phyloP scores from a whole-genome alignment of 2,113 vertebrate species.

The Chaenocephalus aceratus region DNA sequence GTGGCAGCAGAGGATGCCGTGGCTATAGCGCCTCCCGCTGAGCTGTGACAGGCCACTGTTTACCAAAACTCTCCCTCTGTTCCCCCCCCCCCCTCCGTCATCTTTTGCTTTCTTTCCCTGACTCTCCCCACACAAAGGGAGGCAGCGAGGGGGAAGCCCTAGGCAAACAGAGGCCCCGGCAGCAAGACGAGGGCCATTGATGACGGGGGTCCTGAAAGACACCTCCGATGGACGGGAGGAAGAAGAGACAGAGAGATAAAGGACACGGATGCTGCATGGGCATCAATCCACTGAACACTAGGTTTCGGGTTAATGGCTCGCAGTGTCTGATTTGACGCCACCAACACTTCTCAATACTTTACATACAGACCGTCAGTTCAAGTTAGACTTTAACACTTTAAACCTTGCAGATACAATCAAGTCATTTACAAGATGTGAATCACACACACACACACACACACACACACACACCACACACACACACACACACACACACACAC shows the following conservation, averaged over 20 bases:
- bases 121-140: constrained; percentile 72
- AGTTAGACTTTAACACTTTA: neutral
- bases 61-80: constrained; percentile 64
- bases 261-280: neutral
- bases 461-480: too few species aligned
- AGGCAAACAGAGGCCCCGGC: constrained; percentile 75
- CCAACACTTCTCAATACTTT: constrained; percentile 12
- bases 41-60: constrained; percentile 76
- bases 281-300: constrained; percentile 19
- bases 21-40: constrained; percentile 63
- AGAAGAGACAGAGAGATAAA: constrained; percentile 19
- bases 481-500: too few species aligned
- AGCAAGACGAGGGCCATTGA: constrained; percentile 77
- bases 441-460: neutral
- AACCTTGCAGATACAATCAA: neutral
- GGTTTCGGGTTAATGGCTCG: neutral
- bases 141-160: constrained; percentile 64
- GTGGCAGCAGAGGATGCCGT: constrained; percentile 38
- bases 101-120: constrained; percentile 72
- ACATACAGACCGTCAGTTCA: constrained; percentile 7
- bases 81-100: constrained; percentile 28
- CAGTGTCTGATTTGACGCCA: constrained; percentile 9
- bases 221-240: constrained; percentile 23
- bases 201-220: constrained; percentile 65
- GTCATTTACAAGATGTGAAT: neutral